Conservation (phyloP, 2,888 invertebrate species). For the Andricus quercusramuli region DNA sequence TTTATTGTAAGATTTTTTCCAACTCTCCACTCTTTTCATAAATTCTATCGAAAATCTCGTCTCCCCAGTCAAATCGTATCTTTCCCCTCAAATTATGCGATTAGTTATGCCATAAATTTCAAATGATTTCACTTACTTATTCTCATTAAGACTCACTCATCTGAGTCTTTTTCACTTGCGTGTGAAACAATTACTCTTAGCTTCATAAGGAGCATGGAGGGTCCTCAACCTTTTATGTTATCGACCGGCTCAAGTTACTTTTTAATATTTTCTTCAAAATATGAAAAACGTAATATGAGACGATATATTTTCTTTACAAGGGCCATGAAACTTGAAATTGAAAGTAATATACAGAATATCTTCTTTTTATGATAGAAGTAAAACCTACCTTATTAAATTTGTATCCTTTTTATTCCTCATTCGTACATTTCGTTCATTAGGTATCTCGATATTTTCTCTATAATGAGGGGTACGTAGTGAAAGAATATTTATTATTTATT, state of each 20-base stretch:
- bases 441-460: not conserved
- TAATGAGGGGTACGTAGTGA: no score
- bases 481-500: no score
- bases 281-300: not conserved
- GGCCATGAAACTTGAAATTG: not conserved
- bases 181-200: not conserved
- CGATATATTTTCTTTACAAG: not conserved
- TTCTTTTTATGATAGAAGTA: not conserved
- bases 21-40: not conserved
- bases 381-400: slow-evolving; percentile 18
- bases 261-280: slow-evolving; percentile 1
- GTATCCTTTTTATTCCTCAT: not conserved
- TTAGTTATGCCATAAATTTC: slow-evolving; percentile 13
- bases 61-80: not conserved
- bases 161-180: not conserved
- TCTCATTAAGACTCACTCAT: not conserved
- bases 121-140: slow-evolving; percentile 16
- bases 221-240: slow-evolving; percentile 10
- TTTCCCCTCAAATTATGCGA: slow-evolving; percentile 1
- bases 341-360: not conserved
- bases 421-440: not conserved
- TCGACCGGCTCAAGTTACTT: not conserved
- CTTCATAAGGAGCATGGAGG: not conserved
- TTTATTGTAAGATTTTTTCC: not conserved
- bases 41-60: not conserved